Evolutionary conservation across 2,113 vertebrate genomes (phyloP).

Genomic region (Microtus oregoni): DNA sequence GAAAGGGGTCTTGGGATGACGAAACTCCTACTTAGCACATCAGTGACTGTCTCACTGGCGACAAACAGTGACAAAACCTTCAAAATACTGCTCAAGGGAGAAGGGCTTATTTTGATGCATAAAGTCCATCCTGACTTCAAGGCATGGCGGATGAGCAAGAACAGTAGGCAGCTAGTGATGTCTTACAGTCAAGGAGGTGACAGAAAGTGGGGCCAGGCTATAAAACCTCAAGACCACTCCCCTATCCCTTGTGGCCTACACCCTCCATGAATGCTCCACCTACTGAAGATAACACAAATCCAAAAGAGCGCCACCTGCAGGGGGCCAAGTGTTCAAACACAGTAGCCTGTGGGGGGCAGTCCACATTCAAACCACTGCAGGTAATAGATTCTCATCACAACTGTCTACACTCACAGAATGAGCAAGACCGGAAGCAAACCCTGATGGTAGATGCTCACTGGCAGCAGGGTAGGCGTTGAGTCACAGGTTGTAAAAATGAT

Average conservation of each 20-base stretch:
- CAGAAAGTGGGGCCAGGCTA: neutral
- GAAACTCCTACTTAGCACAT: neutral
- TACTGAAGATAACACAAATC: neutral
- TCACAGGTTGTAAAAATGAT: too few species aligned
- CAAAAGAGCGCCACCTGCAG: neutral
- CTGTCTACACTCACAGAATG: neutral
- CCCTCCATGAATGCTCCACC: neutral
- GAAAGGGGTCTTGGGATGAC: rapidly evolving
- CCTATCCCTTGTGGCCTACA: neutral
- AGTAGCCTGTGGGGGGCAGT: neutral
- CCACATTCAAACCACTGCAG: neutral
- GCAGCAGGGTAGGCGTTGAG: neutral
- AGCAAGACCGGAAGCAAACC: neutral
- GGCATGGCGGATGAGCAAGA: too few species aligned
- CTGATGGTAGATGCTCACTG: neutral
- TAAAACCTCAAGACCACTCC: neutral
- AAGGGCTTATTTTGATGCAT: too few species aligned
- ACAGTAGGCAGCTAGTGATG: neutral
- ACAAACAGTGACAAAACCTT: too few species aligned
- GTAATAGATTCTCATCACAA: too few species aligned
- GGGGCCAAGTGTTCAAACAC: neutral
- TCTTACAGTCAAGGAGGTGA: neutral
- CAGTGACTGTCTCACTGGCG: neutral
- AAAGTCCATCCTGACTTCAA: neutral
- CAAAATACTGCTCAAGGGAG: too few species aligned